These are phyloP conservation scores for Glyptemys insculpta DNA, from an alignment of 2,797 vertebrate genomes.

Conservation along the genomic window DNA sequence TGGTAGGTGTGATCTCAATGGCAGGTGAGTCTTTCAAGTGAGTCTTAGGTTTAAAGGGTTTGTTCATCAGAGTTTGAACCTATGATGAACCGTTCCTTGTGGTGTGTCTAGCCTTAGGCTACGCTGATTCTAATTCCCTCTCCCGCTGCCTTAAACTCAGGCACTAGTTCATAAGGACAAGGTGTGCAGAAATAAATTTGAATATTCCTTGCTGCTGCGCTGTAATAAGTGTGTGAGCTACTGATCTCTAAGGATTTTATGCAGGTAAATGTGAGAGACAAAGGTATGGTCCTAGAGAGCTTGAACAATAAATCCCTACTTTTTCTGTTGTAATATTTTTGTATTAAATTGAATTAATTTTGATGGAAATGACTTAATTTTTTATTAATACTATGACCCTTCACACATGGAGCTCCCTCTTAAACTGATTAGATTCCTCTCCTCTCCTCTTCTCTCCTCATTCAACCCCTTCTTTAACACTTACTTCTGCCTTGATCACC, in stretches of 20 bases:
- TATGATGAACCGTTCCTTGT: neutral
- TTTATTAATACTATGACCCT: neutral
- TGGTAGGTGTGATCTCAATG: neutral
- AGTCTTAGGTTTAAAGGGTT: neutral
- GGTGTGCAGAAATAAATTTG: conserved; percentile 13
- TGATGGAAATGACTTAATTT: neutral
- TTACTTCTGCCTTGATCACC: neutral
- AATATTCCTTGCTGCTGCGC: neutral
- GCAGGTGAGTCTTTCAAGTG: neutral
- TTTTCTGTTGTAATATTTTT: neutral
- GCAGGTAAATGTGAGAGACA: neutral
- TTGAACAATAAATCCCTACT: neutral
- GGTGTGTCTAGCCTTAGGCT: conserved; percentile 21
- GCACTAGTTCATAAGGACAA: neutral
- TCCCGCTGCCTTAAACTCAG: neutral
- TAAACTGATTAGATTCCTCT: neutral
- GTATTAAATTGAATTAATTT: neutral
- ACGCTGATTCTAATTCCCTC: neutral
- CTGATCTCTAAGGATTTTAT: neutral
- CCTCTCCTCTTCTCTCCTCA: neutral
- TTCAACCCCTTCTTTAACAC: neutral
- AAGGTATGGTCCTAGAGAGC: neutral
- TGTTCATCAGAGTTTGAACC: conserved; percentile 26
- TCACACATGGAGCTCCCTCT: neutral
- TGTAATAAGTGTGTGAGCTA: neutral